A percentile compares a stretch with the other conserved stretches of the same genome.
Evolutionary conservation across 2,113 vertebrate species (phyloP).

Genomic region (Myxocyprinus asiaticus): DNA sequence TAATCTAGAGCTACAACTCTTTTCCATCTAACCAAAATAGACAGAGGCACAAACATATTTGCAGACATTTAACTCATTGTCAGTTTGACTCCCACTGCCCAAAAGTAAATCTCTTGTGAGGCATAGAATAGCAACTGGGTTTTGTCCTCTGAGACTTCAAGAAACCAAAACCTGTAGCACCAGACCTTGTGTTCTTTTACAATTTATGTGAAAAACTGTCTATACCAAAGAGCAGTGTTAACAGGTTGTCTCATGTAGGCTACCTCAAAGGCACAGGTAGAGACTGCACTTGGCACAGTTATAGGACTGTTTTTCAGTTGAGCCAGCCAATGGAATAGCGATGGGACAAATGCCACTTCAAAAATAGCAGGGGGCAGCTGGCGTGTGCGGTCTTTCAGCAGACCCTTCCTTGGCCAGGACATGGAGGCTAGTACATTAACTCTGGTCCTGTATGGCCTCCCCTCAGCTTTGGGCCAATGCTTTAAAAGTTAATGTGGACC

Average conservation of each 20-base stretch:
- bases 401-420: constrained; percentile 60
- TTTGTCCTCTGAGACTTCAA: no score
- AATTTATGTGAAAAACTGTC: no score
- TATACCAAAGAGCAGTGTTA: background rate
- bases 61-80: no score
- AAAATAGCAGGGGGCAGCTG: constrained; percentile 53
- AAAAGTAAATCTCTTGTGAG: no score
- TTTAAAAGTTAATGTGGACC: constrained; percentile 60
- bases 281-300: constrained; percentile 10
- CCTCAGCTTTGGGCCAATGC: constrained; percentile 29
- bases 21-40: no score
- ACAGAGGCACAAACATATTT: no score
- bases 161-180: no score
- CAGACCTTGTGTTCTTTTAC: no score
- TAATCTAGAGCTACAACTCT: no score
- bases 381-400: constrained; percentile 69
- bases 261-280: constrained; percentile 2
- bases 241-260: background rate
- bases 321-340: constrained; percentile 75
- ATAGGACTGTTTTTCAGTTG: constrained; percentile 70
- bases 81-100: no score
- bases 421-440: constrained; percentile 67
- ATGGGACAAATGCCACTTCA: constrained; percentile 78
- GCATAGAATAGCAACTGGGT: no score
- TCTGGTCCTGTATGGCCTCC: constrained; percentile 20